Conservation (phyloP, 1,140 invertebrate genomes). For the Megalopta genalis region DNA sequence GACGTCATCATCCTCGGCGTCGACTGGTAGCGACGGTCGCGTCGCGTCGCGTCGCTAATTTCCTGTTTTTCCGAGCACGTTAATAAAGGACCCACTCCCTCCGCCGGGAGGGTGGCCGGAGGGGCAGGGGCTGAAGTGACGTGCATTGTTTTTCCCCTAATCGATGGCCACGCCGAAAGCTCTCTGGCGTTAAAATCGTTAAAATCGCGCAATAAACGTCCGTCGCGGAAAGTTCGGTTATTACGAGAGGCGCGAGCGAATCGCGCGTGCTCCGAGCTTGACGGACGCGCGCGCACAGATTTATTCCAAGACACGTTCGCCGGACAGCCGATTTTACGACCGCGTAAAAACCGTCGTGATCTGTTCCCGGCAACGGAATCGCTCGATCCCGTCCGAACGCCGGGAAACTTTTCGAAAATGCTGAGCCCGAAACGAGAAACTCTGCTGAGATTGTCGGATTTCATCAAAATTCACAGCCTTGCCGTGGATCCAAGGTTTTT, state of each 20-base stretch:
- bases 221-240: not conserved
- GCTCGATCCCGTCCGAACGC: not conserved
- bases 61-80: slow-evolving; percentile 59
- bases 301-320: slow-evolving; percentile 32
- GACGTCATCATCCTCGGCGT: slow-evolving; percentile 43
- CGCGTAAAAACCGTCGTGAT: not conserved
- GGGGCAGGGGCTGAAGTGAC: not conserved
- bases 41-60: slow-evolving; percentile 61
- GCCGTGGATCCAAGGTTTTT: no score
- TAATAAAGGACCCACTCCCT: slow-evolving; percentile 50
- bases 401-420: not conserved
- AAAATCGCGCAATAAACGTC: slow-evolving; percentile 35
- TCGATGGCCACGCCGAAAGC: slow-evolving; percentile 44
- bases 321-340: not conserved
- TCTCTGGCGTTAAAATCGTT: slow-evolving; percentile 32
- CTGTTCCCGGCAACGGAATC: not conserved
- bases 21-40: slow-evolving; percentile 42
- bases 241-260: not conserved
- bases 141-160: slow-evolving; percentile 51
- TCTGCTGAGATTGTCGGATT: no score
- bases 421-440: not conserved
- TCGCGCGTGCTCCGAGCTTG: not conserved
- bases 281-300: not conserved
- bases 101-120: no score
- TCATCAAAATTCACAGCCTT: no score